Conservation (phyloP, 2,888 invertebrate genomes). For the Pycnomerus fuliginosus region DNA sequence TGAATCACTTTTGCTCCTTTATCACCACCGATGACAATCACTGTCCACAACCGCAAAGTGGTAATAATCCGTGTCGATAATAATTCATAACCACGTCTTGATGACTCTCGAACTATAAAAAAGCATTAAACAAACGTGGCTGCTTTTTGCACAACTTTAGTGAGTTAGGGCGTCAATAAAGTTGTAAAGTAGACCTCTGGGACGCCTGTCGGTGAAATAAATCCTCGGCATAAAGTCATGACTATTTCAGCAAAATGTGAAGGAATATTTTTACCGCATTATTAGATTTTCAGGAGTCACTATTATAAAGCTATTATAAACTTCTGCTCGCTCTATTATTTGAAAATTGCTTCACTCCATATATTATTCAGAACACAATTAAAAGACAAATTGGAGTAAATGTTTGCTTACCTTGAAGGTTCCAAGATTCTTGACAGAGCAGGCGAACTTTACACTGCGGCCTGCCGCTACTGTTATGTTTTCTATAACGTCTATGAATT, state of each 20-base stretch:
- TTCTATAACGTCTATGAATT: constrained; percentile 86
- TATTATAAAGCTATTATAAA: too few relatives aligned
- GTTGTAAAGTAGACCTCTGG: constrained; percentile 49
- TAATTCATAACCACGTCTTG: constrained; percentile 35
- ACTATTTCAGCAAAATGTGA: constrained; percentile 38
- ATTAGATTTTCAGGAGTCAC: constrained; percentile 15
- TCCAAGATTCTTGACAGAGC: constrained; percentile 88
- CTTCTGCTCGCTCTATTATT: too few relatives aligned
- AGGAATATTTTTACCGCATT: constrained; percentile 22
- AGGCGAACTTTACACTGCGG: constrained; percentile 83
- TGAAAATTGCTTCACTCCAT: too few relatives aligned
- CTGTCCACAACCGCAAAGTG: constrained; percentile 18
- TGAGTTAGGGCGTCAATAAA: constrained; percentile 49
- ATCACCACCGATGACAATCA: too few relatives aligned
- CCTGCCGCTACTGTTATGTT: constrained; percentile 90
- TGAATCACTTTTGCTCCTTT: too few relatives aligned
- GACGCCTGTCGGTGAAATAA: constrained; percentile 47
- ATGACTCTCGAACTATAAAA: constrained; percentile 42
- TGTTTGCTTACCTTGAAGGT: constrained; percentile 76
- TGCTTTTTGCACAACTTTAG: constrained; percentile 47
- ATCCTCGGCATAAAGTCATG: constrained; percentile 45
- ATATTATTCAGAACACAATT: constrained; percentile 21
- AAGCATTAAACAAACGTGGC: constrained; percentile 47
- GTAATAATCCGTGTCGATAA: constrained; percentile 26
- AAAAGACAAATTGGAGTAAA: constrained; percentile 22